Evolutionary conservation across 1,140 invertebrate species (phyloP), one percentile per base, ranked within the genome.

Genomic region (Apocrypta bakeri): DNA sequence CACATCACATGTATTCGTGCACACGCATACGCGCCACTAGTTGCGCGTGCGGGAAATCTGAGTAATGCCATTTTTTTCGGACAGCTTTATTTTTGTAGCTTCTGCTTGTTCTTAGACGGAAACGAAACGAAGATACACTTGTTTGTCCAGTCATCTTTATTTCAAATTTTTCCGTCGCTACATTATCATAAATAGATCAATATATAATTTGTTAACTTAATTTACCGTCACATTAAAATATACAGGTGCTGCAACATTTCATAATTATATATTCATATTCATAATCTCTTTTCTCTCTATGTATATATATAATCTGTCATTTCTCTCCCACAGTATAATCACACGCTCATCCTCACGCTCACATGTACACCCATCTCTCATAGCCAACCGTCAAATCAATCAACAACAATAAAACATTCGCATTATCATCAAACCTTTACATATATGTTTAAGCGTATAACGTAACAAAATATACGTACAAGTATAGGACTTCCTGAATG

Each of bases 391-490:
- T 74, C 21, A 83, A 82, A 78, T 24, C 71, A 83, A 75, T 83
- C 27, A 75, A 83, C 61, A 83, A 83, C 66, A 66, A 74, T 79
- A 83, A 83, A 80, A 83, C 72, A 83, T 83, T 75, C 63, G 76
- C 48, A 27, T 83, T 61, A 74, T 68, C 12, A 25, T 66, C 48
- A 56, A 66, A 78, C 21, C 74, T 63, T 17, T 56, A 56, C 68
- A 37, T 37, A 37, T 37, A 56, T 68, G 40, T 64, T 83, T 83
- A 83, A 83, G 40, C 63, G 69, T 73, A 83, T 69, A 80, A 83
- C 72, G 40, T 83, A 83, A 83, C 77, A 83, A 83, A 83, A 83
- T 76, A 83, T 83, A 79, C 72, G 72, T 79, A 83, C 71, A 83
- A 73, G 33, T 75, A 63, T 64, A 40, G 27, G 6, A 74, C 61